These are phyloP conservation scores for Eurystomus glaucurus DNA, from an alignment of 2,797 vertebrate genomes.

Conservation along the genomic window DNA sequence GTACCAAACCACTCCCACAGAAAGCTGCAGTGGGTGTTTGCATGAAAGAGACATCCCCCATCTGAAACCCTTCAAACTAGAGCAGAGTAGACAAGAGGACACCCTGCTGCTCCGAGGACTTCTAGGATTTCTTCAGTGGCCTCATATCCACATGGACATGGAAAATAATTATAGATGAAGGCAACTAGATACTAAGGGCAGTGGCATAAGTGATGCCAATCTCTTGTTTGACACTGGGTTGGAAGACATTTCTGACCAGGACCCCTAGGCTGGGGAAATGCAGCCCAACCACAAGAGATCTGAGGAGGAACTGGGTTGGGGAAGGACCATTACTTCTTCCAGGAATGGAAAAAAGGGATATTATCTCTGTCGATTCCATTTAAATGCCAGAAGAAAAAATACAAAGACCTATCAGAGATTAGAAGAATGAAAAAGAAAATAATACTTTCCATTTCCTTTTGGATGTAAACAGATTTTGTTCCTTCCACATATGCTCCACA, in stretches of 20 bases:
- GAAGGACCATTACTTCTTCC: background rate
- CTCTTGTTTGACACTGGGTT: background rate
- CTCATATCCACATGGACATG: background rate
- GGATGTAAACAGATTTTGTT: constrained; percentile 5
- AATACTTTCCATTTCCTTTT: background rate
- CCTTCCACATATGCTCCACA: background rate
- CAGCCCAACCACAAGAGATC: background rate
- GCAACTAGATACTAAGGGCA: background rate
- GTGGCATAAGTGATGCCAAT: background rate
- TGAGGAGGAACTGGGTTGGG: background rate
- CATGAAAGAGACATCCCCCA: background rate
- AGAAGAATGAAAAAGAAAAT: constrained; percentile 17
- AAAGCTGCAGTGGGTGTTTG: accelerated
- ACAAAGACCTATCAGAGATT: background rate
- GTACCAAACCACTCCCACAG: accelerated
- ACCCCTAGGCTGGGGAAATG: background rate
- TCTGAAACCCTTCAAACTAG: background rate
- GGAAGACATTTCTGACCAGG: background rate
- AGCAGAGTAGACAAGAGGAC: accelerated
- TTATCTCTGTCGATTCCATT: background rate
- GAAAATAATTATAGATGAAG: background rate
- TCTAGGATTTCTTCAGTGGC: background rate
- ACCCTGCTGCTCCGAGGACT: background rate
- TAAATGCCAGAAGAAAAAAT: constrained; percentile 1
- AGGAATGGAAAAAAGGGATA: background rate